phyloP scores from a whole-genome alignment of 2,113 vertebrate genomes.

The Neomonachus schauinslandi region DNA sequence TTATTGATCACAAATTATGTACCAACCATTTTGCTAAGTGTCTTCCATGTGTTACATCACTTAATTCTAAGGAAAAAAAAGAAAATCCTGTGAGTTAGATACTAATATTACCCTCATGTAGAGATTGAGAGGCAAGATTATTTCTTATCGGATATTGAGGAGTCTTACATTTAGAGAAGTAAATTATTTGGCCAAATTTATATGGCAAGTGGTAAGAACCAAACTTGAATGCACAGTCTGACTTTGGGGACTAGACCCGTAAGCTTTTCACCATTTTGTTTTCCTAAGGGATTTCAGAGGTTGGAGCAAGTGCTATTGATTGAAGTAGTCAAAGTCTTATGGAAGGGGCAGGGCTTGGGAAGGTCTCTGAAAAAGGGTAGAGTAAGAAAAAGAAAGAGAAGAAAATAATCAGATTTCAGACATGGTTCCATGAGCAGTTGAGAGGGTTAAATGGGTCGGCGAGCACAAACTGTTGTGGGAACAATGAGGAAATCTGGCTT shows the following conservation, averaged over 20 bases:
- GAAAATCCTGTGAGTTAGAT: not conserved
- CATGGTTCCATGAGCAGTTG: not conserved
- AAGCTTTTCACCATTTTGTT: not conserved
- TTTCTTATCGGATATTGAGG: not conserved
- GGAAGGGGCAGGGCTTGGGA: not conserved
- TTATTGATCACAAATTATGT: not conserved
- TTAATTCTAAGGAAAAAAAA: not conserved
- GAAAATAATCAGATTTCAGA: not conserved
- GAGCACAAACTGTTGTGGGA: not conserved
- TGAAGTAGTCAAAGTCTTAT: not conserved
- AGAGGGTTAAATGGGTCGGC: not conserved
- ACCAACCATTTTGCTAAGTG: not conserved
- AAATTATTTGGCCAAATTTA: not conserved
- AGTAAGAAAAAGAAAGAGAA: not conserved
- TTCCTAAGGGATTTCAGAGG: not conserved
- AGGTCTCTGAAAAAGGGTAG: not conserved
- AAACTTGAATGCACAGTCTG: not conserved
- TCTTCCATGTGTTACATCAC: not conserved
- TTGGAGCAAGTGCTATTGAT: not conserved
- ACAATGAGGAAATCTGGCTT: not conserved
- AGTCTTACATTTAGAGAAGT: not conserved
- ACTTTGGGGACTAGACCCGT: fast-evolving
- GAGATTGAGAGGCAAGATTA: not conserved
- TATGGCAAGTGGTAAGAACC: not conserved
- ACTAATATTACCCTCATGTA: not conserved